Evolutionary conservation across 2,888 invertebrate species (phyloP), one percentile per base, ranked within the genome.

Genomic region (Endotricha flammealis): DNA sequence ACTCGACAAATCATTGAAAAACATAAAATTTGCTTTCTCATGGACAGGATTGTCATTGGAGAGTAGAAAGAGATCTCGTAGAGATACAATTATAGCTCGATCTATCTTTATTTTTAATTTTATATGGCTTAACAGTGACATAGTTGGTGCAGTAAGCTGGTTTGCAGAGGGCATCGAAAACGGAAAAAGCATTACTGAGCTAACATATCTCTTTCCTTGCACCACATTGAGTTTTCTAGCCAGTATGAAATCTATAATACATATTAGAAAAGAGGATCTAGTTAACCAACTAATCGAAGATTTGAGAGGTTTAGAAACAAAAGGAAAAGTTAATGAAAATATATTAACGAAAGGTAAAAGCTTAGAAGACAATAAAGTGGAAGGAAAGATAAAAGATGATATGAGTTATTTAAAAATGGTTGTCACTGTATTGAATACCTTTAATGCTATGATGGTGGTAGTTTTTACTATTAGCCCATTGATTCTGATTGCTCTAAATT

Each of bases 191-290:
- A 57, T 68, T 9, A 48, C 59, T 4, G 63, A 64, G 31, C 28
- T 67, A 0, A 64, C 68, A 0, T 61, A 55, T 20, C 36, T 67
- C 0, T 59, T 59, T 1, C 65, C 67, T 2, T 64, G 67, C 8
- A n/a, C 52, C 0, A 53, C 53, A 0, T 42, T 58, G 4, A 42
- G 59, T 2, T 40, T 59, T 6, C 44, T 67, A n/a, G 46, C 54
- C 1, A 42, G 53, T 24, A 36, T 56, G 5, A 67, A 66, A 38
- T 56, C 64, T 1, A 10, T 53, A 11, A 11, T 12, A 4, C 33
- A 33, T 6, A 27, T 33, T 3, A 33, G 25, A 20, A 33, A 33
- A 27, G 33, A 33, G 27, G 27, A 33, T 33, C 10, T 27, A 27
- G 27, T 33, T 5, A 33, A 33, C 11, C 27, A 33, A 12, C 10